Evolutionary conservation across 2,888 invertebrate species (phyloP).

Genomic region (Panorpa germanica): DNA sequence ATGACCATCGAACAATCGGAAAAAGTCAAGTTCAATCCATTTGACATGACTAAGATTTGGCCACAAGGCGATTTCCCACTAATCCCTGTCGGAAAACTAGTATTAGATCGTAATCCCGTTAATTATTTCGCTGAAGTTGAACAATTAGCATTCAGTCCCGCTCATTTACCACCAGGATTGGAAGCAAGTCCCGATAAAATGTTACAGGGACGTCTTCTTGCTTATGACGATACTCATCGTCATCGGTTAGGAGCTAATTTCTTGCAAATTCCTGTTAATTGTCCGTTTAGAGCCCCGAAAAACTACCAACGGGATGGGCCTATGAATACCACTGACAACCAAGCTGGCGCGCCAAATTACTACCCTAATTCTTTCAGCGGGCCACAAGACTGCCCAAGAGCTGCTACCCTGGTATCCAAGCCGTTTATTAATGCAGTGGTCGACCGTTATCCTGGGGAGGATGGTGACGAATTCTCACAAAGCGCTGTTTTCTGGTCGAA

Average conservation of each 20-base stretch:
- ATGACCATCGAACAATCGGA: slow-evolving; percentile 24
- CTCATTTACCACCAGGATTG: slow-evolving; percentile 25
- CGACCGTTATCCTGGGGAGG: slow-evolving; percentile 46
- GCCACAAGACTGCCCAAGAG: slow-evolving; percentile 45
- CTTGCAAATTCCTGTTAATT: slow-evolving; percentile 35
- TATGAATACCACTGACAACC: slow-evolving; percentile 46
- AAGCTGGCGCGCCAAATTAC: slow-evolving; percentile 75
- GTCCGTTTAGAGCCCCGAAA: slow-evolving; percentile 16
- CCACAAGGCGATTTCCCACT: slow-evolving; percentile 27
- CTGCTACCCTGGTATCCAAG: slow-evolving; percentile 32
- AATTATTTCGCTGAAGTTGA: slow-evolving; percentile 31
- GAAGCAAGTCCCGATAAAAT: slow-evolving; percentile 30
- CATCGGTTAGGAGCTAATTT: slow-evolving; percentile 36
- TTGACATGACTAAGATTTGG: slow-evolving; percentile 26
- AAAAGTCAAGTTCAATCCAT: slow-evolving; percentile 23
- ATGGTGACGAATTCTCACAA: slow-evolving; percentile 75
- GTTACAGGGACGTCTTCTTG: slow-evolving; percentile 27
- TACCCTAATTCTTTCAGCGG: slow-evolving; percentile 85
- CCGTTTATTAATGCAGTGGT: slow-evolving; percentile 48
- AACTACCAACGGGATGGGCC: slow-evolving; percentile 79
- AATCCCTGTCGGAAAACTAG: slow-evolving; percentile 28
- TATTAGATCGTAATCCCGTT: slow-evolving; percentile 27
- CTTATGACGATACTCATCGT: slow-evolving; percentile 37
- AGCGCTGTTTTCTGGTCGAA: slow-evolving; percentile 53
- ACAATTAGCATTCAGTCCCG: slow-evolving; percentile 22